A percentile compares a stretch with the other conserved stretches of the same genome.
Conservation (phyloP, 2,797 vertebrate genomes). For the Sciurus carolinensis region DNA sequence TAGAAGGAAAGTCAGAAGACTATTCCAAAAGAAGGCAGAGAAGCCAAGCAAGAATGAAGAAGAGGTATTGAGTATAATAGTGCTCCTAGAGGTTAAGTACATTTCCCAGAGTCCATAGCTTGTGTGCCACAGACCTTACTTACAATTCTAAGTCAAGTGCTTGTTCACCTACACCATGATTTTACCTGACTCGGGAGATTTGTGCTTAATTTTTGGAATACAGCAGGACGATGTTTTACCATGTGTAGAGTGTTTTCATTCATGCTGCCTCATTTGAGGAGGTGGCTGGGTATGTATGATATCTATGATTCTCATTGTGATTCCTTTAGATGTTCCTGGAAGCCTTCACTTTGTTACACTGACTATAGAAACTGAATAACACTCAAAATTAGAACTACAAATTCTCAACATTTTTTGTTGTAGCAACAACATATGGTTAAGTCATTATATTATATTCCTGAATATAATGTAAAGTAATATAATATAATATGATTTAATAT, state of each 20-base stretch:
- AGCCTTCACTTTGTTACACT: neutral
- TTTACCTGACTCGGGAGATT: neutral
- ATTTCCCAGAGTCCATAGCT: neutral
- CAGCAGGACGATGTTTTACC: neutral
- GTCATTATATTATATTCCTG: slow-evolving; percentile 16
- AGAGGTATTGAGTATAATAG: neutral
- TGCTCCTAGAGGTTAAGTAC: neutral
- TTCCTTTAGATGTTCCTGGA: neutral
- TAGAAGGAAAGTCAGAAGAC: neutral
- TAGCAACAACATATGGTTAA: slow-evolving; percentile 63
- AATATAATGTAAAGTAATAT: too few relatives aligned
- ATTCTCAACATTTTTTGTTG: neutral
- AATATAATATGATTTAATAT: too few relatives aligned
- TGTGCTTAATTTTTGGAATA: slow-evolving; percentile 16
- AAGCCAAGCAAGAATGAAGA: neutral
- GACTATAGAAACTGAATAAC: neutral
- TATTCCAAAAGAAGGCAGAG: neutral
- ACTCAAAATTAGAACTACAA: slow-evolving; percentile 46
- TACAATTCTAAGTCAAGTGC: neutral
- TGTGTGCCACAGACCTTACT: neutral
- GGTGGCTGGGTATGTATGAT: neutral
- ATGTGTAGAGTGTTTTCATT: neutral
- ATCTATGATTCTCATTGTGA: neutral
- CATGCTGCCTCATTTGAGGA: neutral
- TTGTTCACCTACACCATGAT: neutral